Percentiles rank a stretch among this genome's conserved stretches.
These are phyloP conservation scores for Neoascia interrupta DNA, from an alignment of 2,888 invertebrate genomes.

Conservation along the genomic window DNA sequence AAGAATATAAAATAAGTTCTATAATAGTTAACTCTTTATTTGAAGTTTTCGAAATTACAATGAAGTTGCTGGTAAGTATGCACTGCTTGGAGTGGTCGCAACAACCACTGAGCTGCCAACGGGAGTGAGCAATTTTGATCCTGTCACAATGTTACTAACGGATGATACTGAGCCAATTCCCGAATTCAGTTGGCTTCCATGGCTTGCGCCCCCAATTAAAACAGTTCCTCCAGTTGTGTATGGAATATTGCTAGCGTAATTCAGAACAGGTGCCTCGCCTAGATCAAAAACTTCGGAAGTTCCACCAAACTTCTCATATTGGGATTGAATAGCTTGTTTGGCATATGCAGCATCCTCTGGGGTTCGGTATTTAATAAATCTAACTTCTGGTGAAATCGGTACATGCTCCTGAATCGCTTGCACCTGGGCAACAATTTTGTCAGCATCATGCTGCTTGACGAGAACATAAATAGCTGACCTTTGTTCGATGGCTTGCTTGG, in stretches of 20 bases:
- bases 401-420: slow-evolving; percentile 63
- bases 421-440: slow-evolving; percentile 73
- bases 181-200: no score
- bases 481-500: slow-evolving; percentile 76
- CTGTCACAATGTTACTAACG: no score
- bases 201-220: no score
- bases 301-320: slow-evolving; percentile 70
- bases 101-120: no score
- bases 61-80: no score
- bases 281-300: slow-evolving; percentile 60
- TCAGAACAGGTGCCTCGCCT: slow-evolving; percentile 73
- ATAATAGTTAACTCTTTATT: no score
- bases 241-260: slow-evolving; percentile 73
- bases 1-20: no score
- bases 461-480: slow-evolving; percentile 78
- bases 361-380: slow-evolving; percentile 72
- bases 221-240: no score
- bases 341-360: slow-evolving; percentile 69
- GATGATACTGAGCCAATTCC: no score
- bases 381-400: slow-evolving; percentile 70
- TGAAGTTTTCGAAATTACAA: no score
- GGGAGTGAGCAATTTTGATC: no score
- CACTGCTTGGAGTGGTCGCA: no score
- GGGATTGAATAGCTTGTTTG: slow-evolving; percentile 69
- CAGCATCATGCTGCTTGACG: slow-evolving; percentile 75